Evolutionary conservation across 2,113 vertebrate species (phyloP).

Genomic region (Cyrtonyx montezumae): DNA sequence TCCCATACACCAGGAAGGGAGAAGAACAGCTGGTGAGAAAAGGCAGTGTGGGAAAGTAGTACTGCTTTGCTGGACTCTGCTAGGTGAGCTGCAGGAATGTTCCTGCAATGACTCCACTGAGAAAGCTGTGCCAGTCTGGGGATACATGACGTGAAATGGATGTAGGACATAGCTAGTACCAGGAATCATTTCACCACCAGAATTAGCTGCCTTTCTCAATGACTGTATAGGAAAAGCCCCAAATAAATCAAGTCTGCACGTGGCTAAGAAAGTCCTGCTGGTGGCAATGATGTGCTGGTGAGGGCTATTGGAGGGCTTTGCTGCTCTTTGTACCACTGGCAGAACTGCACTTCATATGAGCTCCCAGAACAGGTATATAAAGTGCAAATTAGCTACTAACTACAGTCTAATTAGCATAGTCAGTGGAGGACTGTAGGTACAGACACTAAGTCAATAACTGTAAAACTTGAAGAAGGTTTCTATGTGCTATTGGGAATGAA

Average conservation of each 20-base stretch:
- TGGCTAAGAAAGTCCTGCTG: background rate
- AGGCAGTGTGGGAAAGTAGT: background rate
- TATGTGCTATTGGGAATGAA: background rate
- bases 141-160: background rate
- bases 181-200: background rate
- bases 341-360: background rate
- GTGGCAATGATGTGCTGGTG: background rate
- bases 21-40: background rate
- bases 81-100: background rate
- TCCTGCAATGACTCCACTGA: background rate
- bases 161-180: background rate
- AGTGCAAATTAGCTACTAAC: background rate
- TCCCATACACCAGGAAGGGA: no score
- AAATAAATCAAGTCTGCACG: background rate
- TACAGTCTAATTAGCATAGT: background rate
- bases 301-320: background rate
- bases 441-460: background rate
- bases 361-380: background rate
- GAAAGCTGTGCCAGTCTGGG: background rate
- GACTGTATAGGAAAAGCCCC: background rate
- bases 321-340: background rate
- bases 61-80: constrained; percentile 11
- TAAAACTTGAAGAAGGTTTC: background rate
- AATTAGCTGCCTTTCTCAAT: background rate
- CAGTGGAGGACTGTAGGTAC: background rate